Conservation (phyloP, 2,113 vertebrate species). For the Steatornis caripensis region DNA sequence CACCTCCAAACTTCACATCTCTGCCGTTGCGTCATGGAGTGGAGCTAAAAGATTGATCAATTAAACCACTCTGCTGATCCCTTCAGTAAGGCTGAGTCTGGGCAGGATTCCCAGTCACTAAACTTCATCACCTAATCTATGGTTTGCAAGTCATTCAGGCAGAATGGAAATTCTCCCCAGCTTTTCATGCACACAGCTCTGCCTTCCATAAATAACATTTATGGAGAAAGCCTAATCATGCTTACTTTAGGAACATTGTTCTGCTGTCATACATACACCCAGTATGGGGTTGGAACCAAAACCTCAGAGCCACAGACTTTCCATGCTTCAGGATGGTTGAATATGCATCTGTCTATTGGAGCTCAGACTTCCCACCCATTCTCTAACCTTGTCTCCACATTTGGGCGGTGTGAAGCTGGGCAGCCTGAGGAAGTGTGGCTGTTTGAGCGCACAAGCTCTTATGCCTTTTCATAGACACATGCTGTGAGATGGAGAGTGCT, state of each 20-base stretch:
- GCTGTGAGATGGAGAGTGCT: neutral
- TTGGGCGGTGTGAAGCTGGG: neutral
- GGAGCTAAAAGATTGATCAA: neutral
- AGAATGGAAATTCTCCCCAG: conserved; percentile 16
- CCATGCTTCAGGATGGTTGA: neutral
- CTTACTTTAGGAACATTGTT: neutral
- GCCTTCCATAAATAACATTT: neutral
- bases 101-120: conserved; percentile 20
- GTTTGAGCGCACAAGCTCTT: neutral
- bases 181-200: neutral
- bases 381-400: neutral
- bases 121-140: conserved; percentile 8
- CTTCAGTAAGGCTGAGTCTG: neutral
- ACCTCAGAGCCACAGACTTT: neutral
- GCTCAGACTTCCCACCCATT: neutral
- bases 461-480: neutral
- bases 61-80: neutral
- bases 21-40: neutral
- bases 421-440: neutral
- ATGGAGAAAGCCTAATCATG: neutral
- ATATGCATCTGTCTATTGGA: rapidly evolving
- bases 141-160: neutral
- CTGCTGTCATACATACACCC: conserved; percentile 30
- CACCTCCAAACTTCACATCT: neutral
- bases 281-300: neutral